Percentiles rank a stretch among this genome's conserved stretches.
Conservation (phyloP, 2,888 invertebrate genomes). For the Xanthia togata region DNA sequence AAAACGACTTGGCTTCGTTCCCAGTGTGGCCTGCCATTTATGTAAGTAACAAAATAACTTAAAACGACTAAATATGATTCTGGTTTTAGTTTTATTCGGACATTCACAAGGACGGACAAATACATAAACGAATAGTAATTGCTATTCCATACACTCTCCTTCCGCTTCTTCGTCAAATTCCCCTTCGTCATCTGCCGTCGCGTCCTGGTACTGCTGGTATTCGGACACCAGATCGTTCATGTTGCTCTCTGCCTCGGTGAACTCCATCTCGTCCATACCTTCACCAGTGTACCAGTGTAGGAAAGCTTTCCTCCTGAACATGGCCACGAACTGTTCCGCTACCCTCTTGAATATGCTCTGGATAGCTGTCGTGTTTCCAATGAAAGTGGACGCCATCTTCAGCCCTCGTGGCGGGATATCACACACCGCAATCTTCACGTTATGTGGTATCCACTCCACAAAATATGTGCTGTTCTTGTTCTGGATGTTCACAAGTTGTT, state of each 20-base stretch:
- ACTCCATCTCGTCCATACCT: constrained; percentile 98
- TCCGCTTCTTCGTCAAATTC: constrained; percentile 90
- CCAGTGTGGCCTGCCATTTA: too few relatives aligned
- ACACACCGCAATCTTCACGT: constrained; percentile 94
- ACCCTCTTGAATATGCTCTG: constrained; percentile 96
- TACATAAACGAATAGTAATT: constrained; percentile 66
- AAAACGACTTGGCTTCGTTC: too few relatives aligned
- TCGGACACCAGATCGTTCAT: constrained; percentile 94
- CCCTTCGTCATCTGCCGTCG: constrained; percentile 90
- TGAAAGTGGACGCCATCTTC: constrained; percentile 97
- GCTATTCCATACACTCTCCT: constrained; percentile 87
- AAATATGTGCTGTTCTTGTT: constrained; percentile 95
- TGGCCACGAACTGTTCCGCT: constrained; percentile 96
- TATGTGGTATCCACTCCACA: constrained; percentile 95
- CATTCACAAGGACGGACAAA: constrained; percentile 76
- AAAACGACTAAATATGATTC: constrained; percentile 39
- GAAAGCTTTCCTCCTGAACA: constrained; percentile 99
- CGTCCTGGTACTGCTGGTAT: constrained; percentile 94
- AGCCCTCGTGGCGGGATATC: constrained; percentile 94
- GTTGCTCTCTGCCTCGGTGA: constrained; percentile 97
- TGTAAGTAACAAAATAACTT: too few relatives aligned
- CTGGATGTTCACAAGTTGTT: constrained; percentile 94
- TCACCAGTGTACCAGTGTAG: constrained; percentile 99
- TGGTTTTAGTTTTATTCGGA: constrained; percentile 71
- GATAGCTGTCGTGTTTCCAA: constrained; percentile 96